These are phyloP conservation scores for Prorops nasuta DNA, from an alignment of 1,140 invertebrate species.

Conservation along the genomic window DNA sequence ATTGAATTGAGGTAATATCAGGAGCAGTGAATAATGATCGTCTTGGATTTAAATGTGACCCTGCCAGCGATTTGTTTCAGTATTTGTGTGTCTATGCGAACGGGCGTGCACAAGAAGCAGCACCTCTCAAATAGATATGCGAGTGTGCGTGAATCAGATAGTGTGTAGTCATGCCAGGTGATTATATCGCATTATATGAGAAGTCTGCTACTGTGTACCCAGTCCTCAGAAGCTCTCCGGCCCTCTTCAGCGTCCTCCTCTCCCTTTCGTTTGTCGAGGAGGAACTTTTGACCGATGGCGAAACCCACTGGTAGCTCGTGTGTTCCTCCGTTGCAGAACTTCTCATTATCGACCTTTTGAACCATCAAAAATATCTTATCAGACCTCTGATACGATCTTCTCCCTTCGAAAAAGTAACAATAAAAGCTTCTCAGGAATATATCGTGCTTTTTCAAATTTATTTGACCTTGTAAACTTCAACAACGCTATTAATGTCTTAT, in stretches of 20 bases:
- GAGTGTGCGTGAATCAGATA: constrained; percentile 52
- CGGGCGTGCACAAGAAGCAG: background rate
- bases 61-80: constrained; percentile 41
- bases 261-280: constrained; percentile 29
- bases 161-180: constrained; percentile 57
- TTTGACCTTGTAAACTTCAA: too few relatives aligned
- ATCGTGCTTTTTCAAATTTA: too few relatives aligned
- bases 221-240: constrained; percentile 40
- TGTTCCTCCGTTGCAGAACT: constrained; percentile 4
- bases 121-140: constrained; percentile 10
- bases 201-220: constrained; percentile 56
- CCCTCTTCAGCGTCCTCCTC: constrained; percentile 29
- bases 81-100: constrained; percentile 12
- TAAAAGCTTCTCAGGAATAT: too few relatives aligned
- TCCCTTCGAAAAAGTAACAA: too few relatives aligned
- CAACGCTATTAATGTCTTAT: too few relatives aligned
- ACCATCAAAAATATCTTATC: too few relatives aligned
- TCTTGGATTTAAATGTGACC: constrained; percentile 49
- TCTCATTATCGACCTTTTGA: background rate
- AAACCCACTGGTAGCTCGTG: constrained; percentile 9
- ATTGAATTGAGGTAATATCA: constrained; percentile 60
- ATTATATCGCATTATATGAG: constrained; percentile 59
- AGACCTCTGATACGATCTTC: too few relatives aligned
- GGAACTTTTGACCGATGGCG: constrained; percentile 34
- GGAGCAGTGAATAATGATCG: constrained; percentile 56